Evolutionary conservation across 1,140 invertebrate species (phyloP), one percentile per base, ranked within the genome.

Genomic region (Tribolium madens): DNA sequence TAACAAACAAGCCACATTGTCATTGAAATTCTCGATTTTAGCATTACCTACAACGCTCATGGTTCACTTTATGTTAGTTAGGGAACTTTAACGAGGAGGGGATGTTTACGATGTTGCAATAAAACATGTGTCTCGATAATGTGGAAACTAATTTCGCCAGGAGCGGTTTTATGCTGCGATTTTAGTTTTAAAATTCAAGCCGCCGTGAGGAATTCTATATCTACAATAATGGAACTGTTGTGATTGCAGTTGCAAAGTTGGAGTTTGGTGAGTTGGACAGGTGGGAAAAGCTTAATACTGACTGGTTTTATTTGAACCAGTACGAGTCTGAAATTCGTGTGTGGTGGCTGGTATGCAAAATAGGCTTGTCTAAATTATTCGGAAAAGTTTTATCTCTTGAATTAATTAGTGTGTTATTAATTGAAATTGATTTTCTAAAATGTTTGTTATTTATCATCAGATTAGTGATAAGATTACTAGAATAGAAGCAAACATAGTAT

Each of bases 61-160:
- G 57, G 21, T 64, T 64, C 57, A 64, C 57, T 64, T 64, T 64
- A 64, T 64, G 57, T 33, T 64, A 64, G 57, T 64, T 64, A 31
- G 18, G n/a, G 26, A 64, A 64, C 21, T 64, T 64, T 64, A 64
- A 64, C 26, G 57, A 64, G 57, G 57, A 64, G 57, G 52, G 57
- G 57, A 64, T 64, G 57, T 64, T 64, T 64, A 64, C 57, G 57
- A 64, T 31, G 57, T 36, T 64, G 57, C 57, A 64, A 64, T 64
- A 64, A 64, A 64, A 64, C 57, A 64, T 64, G 57, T 64, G 57
- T 64, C 57, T 64, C 57, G 57, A 64, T 64, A 33, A 64, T 64
- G 57, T 64, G 21, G 57, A 64, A 64, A 64, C 57, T 64, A 64
- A 64, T 33, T 31, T 26, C 26, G 57, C 57, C 12, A 26, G 26